These are phyloP conservation scores for Panagrolaimus sp. DNA, from an alignment of 1,140 invertebrate genomes.

Conservation along the genomic window DNA sequence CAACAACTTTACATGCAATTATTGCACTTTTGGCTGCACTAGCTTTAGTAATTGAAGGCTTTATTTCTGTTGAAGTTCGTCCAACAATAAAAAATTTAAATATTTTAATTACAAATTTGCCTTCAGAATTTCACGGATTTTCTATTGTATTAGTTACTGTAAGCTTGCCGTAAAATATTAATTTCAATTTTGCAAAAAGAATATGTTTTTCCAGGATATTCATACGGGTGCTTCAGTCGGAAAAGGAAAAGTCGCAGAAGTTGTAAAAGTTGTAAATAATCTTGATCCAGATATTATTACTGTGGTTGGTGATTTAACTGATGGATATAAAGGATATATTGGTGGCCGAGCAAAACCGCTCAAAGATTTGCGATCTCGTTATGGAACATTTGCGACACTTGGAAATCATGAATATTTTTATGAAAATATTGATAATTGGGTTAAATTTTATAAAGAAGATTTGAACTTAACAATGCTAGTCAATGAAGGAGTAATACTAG, in stretches of 20 bases:
- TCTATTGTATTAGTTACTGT: constrained; percentile 40
- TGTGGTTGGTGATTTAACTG: constrained; percentile 39
- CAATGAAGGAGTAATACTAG: constrained; percentile 24
- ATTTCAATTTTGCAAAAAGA: too few relatives aligned
- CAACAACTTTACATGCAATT: constrained; percentile 27
- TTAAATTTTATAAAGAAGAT: constrained; percentile 32
- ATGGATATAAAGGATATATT: constrained; percentile 32
- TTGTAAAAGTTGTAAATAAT: constrained; percentile 31
- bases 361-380: constrained; percentile 30
- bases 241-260: constrained; percentile 27
- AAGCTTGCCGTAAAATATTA: too few relatives aligned
- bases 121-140: constrained; percentile 34
- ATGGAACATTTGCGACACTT: constrained; percentile 32
- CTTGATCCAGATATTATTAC: constrained; percentile 34
- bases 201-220: too few relatives aligned
- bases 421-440: constrained; percentile 34
- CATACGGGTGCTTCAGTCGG: constrained; percentile 46
- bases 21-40: constrained; percentile 28
- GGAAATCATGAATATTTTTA: constrained; percentile 36
- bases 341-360: constrained; percentile 25
- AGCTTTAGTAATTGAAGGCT: constrained; percentile 23
- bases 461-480: constrained; percentile 31
- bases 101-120: constrained; percentile 23
- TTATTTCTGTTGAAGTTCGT: constrained; percentile 16
- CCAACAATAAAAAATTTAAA: constrained; percentile 17